Evolutionary conservation across 2,888 invertebrate species (phyloP).

Genomic region (Synanthedon tipuliformis): DNA sequence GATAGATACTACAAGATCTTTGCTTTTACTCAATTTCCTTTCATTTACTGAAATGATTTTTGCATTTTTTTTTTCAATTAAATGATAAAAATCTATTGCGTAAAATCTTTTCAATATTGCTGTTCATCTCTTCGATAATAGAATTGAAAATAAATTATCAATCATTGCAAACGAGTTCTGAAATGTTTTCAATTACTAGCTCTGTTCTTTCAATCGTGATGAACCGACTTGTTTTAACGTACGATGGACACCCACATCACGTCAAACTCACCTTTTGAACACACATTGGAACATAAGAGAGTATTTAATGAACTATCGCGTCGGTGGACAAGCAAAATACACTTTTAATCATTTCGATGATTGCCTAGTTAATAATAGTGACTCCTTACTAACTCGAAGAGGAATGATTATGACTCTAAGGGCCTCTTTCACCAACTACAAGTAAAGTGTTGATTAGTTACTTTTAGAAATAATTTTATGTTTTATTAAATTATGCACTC

Average conservation of each 20-base stretch:
- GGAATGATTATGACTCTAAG: constrained; percentile 27
- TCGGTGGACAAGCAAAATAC: constrained; percentile 49
- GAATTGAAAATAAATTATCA: constrained; percentile 27
- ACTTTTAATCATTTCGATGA: constrained; percentile 38
- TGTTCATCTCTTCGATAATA: constrained; percentile 7
- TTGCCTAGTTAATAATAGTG: constrained; percentile 27
- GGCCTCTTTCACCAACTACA: too few species aligned
- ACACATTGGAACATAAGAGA: constrained; percentile 8
- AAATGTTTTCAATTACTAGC: constrained; percentile 51
- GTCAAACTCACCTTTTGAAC: constrained; percentile 15
- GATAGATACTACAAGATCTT: too few species aligned
- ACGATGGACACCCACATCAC: constrained; percentile 46
- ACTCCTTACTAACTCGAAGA: constrained; percentile 1
- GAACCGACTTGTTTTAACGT: constrained; percentile 45
- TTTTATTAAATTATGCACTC: too few species aligned
- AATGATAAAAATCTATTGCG: not conserved
- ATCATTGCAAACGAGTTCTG: constrained; percentile 43
- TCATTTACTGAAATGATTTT: too few species aligned
- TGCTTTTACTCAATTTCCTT: too few species aligned
- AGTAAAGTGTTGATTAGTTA: too few species aligned
- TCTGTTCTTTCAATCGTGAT: constrained; percentile 41
- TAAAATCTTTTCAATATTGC: constrained; percentile 3
- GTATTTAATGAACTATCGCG: constrained; percentile 32
- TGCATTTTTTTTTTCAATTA: not conserved
- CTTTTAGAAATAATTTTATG: too few species aligned